phyloP scores from a whole-genome alignment of 2,797 vertebrate genomes.

The Pangasius krempfi region DNA sequence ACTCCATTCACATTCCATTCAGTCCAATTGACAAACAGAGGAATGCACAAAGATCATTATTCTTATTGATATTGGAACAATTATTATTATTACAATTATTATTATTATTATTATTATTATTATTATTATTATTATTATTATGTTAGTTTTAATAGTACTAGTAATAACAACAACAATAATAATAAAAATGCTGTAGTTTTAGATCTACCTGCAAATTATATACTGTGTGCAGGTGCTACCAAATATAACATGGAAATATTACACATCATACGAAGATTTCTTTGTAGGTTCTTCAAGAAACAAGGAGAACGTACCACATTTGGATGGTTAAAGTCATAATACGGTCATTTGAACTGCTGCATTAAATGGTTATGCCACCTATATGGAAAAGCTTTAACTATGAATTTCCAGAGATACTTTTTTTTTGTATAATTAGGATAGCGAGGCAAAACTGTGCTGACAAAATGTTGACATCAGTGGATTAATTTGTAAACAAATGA shows the following conservation, averaged over 20 bases:
- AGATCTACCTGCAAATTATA: constrained; percentile 3
- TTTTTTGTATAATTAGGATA: neutral
- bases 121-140: neutral
- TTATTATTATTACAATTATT: neutral
- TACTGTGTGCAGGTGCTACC: constrained; percentile 21
- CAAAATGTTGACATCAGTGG: constrained; percentile 46
- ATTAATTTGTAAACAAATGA: constrained; percentile 42
- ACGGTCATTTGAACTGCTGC: neutral
- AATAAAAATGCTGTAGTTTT: constrained; percentile 5
- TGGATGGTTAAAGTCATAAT: neutral
- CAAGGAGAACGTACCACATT: neutral
- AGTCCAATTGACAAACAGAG: neutral
- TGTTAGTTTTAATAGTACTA: neutral
- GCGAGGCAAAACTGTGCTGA: neutral
- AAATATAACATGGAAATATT: neutral
- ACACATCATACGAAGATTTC: neutral
- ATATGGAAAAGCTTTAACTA: neutral
- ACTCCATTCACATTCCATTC: neutral
- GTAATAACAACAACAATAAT: neutral
- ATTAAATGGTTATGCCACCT: neutral
- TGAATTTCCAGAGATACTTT: neutral
- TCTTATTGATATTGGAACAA: neutral
- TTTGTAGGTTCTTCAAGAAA: constrained; percentile 3
- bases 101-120: neutral
- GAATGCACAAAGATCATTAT: neutral